These are phyloP conservation scores for Mylabris sibirica DNA, from an alignment of 2,888 invertebrate genomes.

Conservation along the genomic window DNA sequence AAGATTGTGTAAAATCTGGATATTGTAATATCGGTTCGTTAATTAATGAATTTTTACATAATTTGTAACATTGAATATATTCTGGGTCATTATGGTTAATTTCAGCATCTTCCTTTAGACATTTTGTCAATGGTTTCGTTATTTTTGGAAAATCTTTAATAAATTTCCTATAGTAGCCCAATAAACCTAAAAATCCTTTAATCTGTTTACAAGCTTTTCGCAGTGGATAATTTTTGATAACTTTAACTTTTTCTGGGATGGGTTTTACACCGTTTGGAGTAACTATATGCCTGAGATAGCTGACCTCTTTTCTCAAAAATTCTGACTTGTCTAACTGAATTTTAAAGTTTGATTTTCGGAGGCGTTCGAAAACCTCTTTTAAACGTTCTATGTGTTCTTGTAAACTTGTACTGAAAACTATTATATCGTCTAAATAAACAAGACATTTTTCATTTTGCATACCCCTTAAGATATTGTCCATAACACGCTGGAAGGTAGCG, in stretches of 20 bases:
- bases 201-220: neutral
- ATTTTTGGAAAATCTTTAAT: slow-evolving; percentile 5
- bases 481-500: too few relatives aligned
- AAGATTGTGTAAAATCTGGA: neutral
- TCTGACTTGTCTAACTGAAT: too few relatives aligned
- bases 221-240: neutral
- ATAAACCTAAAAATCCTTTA: neutral
- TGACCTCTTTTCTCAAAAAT: too few relatives aligned
- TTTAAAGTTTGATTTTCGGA: neutral
- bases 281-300: too few relatives aligned
- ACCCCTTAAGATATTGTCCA: too few relatives aligned
- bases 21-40: neutral
- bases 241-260: neutral
- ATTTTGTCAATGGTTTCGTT: neutral
- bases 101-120: neutral
- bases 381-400: neutral
- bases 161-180: neutral
- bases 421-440: neutral
- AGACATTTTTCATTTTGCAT: too few relatives aligned
- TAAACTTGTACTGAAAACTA: neutral
- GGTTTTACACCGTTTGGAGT: slow-evolving; percentile 3
- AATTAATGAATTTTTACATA: neutral
- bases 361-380: too few relatives aligned
- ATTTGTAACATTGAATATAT: neutral
- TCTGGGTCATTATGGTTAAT: neutral